phyloP scores from a whole-genome alignment of 2,797 vertebrate species.

The Gouania willdenowi region DNA sequence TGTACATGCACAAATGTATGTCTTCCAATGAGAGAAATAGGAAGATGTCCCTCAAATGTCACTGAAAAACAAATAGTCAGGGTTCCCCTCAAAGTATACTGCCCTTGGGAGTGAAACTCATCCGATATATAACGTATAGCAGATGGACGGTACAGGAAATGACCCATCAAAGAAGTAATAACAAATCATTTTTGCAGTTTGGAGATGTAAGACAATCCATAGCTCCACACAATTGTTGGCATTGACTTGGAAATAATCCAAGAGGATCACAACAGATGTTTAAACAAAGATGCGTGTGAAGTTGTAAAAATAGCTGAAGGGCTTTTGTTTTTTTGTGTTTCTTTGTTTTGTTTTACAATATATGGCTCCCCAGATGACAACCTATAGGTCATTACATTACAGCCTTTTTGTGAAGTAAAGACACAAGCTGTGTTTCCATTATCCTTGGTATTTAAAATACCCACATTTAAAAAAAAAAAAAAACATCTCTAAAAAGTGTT shows the following conservation, averaged over 20 bases:
- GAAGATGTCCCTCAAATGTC: constrained; percentile 41
- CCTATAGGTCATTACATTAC: background rate
- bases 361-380: too few relatives aligned
- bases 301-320: background rate
- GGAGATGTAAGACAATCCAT: background rate
- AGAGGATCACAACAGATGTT: background rate
- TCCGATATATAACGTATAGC: constrained; percentile 17
- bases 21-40: constrained; percentile 13
- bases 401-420: too few relatives aligned
- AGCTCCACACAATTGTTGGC: too few relatives aligned
- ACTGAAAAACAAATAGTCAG: constrained; percentile 8
- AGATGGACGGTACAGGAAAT: constrained; percentile 37
- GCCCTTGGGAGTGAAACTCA: constrained; percentile 15
- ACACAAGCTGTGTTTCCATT: too few relatives aligned
- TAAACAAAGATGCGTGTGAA: background rate
- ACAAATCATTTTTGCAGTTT: background rate
- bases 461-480: too few relatives aligned
- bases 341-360: too few relatives aligned
- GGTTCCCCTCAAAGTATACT: constrained; percentile 10
- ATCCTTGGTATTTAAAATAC: too few relatives aligned
- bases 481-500: too few relatives aligned
- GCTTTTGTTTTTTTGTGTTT: too few relatives aligned
- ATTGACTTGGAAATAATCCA: too few relatives aligned
- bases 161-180: constrained; percentile 4
- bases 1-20: constrained; percentile 19